Evolutionary conservation across 2,888 invertebrate genomes (phyloP).

Genomic region (Melangyna quadrimaculata): DNA sequence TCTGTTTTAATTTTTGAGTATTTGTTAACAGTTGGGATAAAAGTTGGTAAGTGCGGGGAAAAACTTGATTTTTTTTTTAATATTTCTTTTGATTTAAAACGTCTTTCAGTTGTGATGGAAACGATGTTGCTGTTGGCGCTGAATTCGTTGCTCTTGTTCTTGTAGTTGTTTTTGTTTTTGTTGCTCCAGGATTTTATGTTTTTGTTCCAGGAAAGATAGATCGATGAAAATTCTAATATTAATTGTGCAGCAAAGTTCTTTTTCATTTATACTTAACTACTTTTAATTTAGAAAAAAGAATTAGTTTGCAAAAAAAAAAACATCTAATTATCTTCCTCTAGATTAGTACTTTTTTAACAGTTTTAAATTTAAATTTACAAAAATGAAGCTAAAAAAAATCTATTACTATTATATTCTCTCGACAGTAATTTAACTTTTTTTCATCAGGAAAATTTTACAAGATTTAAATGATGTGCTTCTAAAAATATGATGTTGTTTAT

Average conservation of each 20-base stretch:
- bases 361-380: neutral
- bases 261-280: slow-evolving; percentile 73
- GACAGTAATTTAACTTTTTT: neutral
- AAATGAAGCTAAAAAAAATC: slow-evolving; percentile 14
- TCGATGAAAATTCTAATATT: slow-evolving; percentile 89
- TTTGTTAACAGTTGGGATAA: slow-evolving; percentile 47
- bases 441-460: slow-evolving; percentile 28
- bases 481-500: neutral
- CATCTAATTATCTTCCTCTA: slow-evolving; percentile 53
- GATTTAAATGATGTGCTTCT: slow-evolving; percentile 13
- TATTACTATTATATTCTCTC: neutral
- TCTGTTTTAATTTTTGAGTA: slow-evolving; percentile 50
- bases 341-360: slow-evolving; percentile 42
- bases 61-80: slow-evolving; percentile 32
- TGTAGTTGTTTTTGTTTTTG: slow-evolving; percentile 82
- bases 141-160: slow-evolving; percentile 79
- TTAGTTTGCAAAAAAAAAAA: slow-evolving; percentile 31
- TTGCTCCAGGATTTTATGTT: slow-evolving; percentile 85
- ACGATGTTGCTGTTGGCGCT: slow-evolving; percentile 79
- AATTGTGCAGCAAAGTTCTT: slow-evolving; percentile 81
- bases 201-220: slow-evolving; percentile 90
- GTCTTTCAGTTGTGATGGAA: slow-evolving; percentile 78
- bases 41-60: neutral
- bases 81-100: slow-evolving; percentile 53
- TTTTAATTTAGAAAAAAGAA: slow-evolving; percentile 41